Conservation (phyloP, 2,113 vertebrate genomes). For the Pantherophis guttatus region DNA sequence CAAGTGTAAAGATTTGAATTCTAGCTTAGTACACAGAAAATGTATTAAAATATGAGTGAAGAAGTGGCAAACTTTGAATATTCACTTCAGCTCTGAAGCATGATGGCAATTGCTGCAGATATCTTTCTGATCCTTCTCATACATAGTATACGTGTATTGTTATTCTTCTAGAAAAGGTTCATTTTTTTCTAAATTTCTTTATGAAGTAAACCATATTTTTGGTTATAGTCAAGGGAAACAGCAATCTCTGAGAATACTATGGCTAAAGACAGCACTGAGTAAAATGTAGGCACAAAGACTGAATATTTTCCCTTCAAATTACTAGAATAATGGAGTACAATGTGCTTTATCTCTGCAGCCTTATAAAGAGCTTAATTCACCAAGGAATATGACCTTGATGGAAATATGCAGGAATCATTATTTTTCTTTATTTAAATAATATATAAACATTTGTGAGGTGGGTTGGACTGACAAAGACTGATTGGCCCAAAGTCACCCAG, state of each 20-base stretch:
- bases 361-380: neutral
- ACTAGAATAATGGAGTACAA: neutral
- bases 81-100: neutral
- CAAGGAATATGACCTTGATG: neutral
- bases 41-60: neutral
- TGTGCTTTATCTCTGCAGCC: neutral
- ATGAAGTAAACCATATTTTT: neutral
- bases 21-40: neutral
- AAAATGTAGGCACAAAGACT: neutral
- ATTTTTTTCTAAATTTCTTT: neutral
- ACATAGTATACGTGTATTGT: neutral
- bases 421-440: no score
- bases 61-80: neutral
- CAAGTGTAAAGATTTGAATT: neutral
- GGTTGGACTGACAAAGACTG: neutral
- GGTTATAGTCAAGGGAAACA: neutral
- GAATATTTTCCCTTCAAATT: neutral
- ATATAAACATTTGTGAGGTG: neutral
- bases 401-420: neutral
- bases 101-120: neutral
- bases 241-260: neutral
- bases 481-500: neutral
- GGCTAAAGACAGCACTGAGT: neutral
- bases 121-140: neutral
- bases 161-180: neutral